These are phyloP conservation scores for Onchidella celtica DNA, from an alignment of 2,888 invertebrate species.

Conservation along the genomic window DNA sequence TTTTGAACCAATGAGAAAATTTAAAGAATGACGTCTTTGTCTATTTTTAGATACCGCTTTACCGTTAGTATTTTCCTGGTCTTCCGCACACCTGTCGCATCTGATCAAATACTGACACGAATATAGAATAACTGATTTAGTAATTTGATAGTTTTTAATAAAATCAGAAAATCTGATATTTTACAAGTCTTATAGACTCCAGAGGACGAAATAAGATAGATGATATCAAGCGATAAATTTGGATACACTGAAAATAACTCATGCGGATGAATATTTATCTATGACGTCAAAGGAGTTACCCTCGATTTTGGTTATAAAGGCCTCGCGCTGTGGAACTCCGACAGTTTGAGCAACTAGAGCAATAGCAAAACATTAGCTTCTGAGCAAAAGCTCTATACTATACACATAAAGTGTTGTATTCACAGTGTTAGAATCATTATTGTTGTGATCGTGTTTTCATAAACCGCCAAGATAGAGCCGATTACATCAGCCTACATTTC, in stretches of 20 bases:
- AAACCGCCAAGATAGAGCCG: conserved; percentile 55
- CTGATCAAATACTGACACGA: too few relatives aligned
- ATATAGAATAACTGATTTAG: too few relatives aligned
- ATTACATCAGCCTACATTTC: conserved; percentile 41
- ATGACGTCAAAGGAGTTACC: conserved; percentile 41
- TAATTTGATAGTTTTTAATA: too few relatives aligned
- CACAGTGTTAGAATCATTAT: neutral
- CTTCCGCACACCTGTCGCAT: neutral
- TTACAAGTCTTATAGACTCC: too few relatives aligned
- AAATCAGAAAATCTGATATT: too few relatives aligned
- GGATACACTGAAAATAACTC: neutral
- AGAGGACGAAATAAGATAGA: too few relatives aligned
- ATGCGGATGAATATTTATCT: conserved; percentile 37
- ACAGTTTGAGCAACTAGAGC: conserved; percentile 19
- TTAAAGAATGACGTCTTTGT: conserved; percentile 34
- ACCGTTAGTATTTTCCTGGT: neutral
- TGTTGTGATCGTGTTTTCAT: neutral
- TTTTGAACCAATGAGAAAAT: conserved; percentile 7
- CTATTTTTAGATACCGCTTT: conserved; percentile 36
- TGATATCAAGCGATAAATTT: too few relatives aligned
- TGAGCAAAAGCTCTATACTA: neutral
- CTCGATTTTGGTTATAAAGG: conserved; percentile 21
- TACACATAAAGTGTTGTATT: neutral
- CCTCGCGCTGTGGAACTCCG: conserved; percentile 25
- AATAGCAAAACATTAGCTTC: neutral